Percentiles rank a stretch among this genome's conserved stretches.
Evolutionary conservation across 2,797 vertebrate species (phyloP).

Genomic region (Peromyscus nudipes): DNA sequence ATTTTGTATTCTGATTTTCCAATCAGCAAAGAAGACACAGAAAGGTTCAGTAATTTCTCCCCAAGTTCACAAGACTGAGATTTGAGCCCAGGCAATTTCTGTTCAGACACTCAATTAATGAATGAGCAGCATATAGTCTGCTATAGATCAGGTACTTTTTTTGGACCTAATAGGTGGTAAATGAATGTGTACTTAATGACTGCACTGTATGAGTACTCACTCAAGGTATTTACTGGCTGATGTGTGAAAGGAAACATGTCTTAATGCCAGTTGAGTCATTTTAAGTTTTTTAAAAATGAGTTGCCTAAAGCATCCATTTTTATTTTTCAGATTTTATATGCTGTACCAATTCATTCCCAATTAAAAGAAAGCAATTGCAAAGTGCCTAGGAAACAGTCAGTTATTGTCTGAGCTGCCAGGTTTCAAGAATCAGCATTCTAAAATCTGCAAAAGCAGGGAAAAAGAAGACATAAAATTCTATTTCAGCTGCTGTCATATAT

Average conservation of each 20-base stretch:
- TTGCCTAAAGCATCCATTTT: slow-evolving; percentile 43
- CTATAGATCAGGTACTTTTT: background rate
- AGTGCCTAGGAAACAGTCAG: slow-evolving; percentile 73
- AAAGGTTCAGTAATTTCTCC: background rate
- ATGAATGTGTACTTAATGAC: background rate
- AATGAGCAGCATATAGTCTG: background rate
- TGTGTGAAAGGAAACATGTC: background rate
- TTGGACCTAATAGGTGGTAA: background rate
- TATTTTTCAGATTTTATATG: slow-evolving; percentile 70
- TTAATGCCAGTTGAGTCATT: slow-evolving; percentile 56
- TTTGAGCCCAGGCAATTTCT: background rate
- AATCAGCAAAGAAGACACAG: background rate
- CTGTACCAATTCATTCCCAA: slow-evolving; percentile 65
- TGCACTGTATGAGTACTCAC: background rate
- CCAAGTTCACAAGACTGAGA: background rate
- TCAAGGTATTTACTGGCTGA: background rate
- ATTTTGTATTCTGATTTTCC: background rate
- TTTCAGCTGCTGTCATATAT: slow-evolving; percentile 61
- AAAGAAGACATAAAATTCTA: slow-evolving; percentile 65
- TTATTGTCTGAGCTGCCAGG: slow-evolving; percentile 65
- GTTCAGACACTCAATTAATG: background rate
- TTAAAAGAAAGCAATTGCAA: slow-evolving; percentile 74
- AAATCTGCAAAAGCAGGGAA: slow-evolving; percentile 61
- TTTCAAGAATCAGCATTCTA: slow-evolving; percentile 68
- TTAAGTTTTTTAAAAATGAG: background rate